These are phyloP conservation scores for Schizaphis graminum DNA, from an alignment of 2,888 invertebrate species.

Conservation along the genomic window DNA sequence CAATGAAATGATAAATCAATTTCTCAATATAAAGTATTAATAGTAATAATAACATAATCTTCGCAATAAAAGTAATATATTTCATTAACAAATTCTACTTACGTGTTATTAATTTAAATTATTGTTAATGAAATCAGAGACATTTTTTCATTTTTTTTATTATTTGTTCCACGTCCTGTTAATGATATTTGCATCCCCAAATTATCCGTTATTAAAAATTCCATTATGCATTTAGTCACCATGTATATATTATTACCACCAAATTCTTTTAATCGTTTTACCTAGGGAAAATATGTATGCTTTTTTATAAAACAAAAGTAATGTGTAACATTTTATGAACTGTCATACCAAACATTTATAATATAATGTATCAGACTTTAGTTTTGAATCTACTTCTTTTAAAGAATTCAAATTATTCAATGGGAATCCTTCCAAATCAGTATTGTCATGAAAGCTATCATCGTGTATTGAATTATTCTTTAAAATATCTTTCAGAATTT, in stretches of 20 bases:
- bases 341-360: neutral
- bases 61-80: neutral
- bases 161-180: neutral
- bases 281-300: neutral
- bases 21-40: neutral
- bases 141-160: conserved; percentile 20
- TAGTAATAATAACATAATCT: neutral
- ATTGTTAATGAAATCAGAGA: neutral
- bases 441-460: neutral
- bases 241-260: neutral
- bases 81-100: neutral
- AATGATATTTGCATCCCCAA: conserved; percentile 6
- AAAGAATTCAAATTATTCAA: neutral
- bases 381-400: neutral
- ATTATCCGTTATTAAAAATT: conserved; percentile 2
- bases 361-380: neutral
- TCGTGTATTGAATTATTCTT: neutral
- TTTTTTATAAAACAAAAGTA: neutral
- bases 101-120: neutral
- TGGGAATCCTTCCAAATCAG: neutral
- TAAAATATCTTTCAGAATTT: neutral
- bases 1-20: neutral
- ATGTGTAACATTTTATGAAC: neutral
- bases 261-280: conserved; percentile 10
- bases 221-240: neutral